Conservation (phyloP, 1,140 invertebrate species). For the Polypedilum pembai region DNA sequence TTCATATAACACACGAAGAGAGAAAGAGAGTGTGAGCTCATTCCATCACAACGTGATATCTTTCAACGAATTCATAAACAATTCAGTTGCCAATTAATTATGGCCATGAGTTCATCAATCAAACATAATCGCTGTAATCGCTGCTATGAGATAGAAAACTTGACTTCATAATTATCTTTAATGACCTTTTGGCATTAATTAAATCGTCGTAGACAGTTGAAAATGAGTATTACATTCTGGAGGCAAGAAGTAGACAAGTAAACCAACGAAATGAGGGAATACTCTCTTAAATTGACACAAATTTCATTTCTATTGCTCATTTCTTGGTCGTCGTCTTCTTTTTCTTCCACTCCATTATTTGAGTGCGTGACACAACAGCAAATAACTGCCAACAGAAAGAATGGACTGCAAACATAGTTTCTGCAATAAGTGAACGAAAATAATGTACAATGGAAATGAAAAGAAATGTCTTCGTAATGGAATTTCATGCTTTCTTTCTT, state of each 20-base stretch:
- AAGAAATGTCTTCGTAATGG: constrained; percentile 18
- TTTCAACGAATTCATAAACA: constrained; percentile 18
- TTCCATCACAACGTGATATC: not conserved
- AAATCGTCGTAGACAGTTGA: not conserved
- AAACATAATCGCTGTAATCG: not conserved
- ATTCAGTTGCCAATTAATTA: not conserved
- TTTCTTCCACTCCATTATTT: not conserved
- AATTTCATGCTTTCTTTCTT: not conserved
- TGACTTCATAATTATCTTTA: constrained; percentile 7
- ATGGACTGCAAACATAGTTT: constrained; percentile 27
- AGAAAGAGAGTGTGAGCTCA: not conserved
- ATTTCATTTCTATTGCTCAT: constrained; percentile 22
- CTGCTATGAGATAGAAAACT: not conserved
- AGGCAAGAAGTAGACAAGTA: too few species aligned
- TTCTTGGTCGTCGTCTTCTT: not conserved
- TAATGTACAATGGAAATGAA: constrained; percentile 15
- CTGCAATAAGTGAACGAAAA: constrained; percentile 16
- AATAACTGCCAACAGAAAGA: constrained; percentile 19
- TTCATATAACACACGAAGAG: not conserved
- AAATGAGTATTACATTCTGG: too few species aligned
- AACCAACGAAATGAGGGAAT: not conserved
- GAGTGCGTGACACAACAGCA: constrained; percentile 21
- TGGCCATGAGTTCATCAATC: not conserved
- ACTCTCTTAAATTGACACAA: not conserved
- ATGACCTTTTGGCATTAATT: constrained; percentile 7